Conservation (phyloP, 2,797 vertebrate species). For the Aulostomus chinensis region DNA sequence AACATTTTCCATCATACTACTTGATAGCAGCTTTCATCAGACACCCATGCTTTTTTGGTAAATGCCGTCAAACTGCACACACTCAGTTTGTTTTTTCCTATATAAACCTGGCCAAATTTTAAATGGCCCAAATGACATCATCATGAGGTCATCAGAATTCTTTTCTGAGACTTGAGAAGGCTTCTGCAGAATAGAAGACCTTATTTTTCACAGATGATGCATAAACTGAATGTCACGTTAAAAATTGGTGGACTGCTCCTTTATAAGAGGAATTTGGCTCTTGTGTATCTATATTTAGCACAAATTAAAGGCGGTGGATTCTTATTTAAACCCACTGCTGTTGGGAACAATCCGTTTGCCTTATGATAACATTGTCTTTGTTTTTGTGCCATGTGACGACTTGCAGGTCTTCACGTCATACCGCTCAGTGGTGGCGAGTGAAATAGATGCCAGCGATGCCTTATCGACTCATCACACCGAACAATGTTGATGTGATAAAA, state of each 20-base stretch:
- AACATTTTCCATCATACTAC: slow-evolving; percentile 15
- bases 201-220: background rate
- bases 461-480: slow-evolving; percentile 51
- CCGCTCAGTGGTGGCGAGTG: slow-evolving; percentile 23
- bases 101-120: background rate
- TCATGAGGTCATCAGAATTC: background rate
- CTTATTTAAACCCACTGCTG: slow-evolving; percentile 18
- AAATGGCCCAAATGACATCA: background rate
- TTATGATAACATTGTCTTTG: slow-evolving; percentile 19
- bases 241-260: slow-evolving; percentile 20
- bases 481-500: slow-evolving; percentile 24
- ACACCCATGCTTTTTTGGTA: no score
- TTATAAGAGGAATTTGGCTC: slow-evolving; percentile 18
- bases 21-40: background rate
- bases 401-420: slow-evolving; percentile 27
- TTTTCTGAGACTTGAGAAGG: slow-evolving; percentile 15
- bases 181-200: background rate
- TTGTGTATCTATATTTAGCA: background rate
- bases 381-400: slow-evolving; percentile 29
- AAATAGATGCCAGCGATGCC: slow-evolving; percentile 58
- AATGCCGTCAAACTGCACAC: no score
- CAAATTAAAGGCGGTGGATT: slow-evolving; percentile 4
- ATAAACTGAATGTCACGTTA: background rate
- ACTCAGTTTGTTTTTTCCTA: no score
- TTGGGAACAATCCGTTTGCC: slow-evolving; percentile 63